Percentiles rank a stretch among this genome's conserved stretches.
Conservation (phyloP, 2,888 invertebrate species). For the Drosophila rubida region DNA sequence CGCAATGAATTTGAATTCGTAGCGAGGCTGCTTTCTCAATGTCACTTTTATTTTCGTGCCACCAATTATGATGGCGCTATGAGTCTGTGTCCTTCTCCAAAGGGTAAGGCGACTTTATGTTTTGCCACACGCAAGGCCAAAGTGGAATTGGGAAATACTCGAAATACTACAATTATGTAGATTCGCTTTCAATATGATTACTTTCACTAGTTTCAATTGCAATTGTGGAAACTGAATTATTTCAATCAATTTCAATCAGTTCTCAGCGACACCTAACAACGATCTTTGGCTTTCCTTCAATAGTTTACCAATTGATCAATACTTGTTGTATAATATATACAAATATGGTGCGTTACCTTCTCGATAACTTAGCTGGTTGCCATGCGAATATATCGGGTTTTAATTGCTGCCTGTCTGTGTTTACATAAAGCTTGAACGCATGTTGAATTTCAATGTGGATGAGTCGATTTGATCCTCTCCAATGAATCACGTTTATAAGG, state of each 20-base stretch:
- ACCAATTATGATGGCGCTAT: slow-evolving; percentile 2
- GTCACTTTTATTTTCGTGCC: slow-evolving; percentile 52
- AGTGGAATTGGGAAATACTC: slow-evolving; percentile 1
- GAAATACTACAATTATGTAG: slow-evolving; percentile 1
- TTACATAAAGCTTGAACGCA: not conserved
- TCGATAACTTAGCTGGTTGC: not conserved
- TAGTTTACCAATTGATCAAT: not conserved
- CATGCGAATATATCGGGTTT: not conserved
- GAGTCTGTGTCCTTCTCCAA: not conserved
- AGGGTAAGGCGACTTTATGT: not conserved
- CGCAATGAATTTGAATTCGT: slow-evolving; percentile 43
- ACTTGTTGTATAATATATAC: not conserved
- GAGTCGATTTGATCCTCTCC: not conserved
- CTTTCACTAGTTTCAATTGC: not conserved
- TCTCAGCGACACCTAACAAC: not conserved
- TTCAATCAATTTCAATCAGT: slow-evolving; percentile 1
- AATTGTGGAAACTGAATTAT: slow-evolving; percentile 2
- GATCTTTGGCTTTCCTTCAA: not conserved
- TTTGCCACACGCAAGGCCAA: not conserved
- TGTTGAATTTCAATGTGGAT: not conserved
- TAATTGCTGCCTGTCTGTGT: not conserved
- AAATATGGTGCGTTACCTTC: not conserved
- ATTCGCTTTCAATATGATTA: not conserved
- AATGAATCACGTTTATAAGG: not conserved
- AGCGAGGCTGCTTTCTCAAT: slow-evolving; percentile 30